Evolutionary conservation across 2,113 vertebrate genomes (phyloP).

Genomic region (Gnathonemus echidnorhynchus): DNA sequence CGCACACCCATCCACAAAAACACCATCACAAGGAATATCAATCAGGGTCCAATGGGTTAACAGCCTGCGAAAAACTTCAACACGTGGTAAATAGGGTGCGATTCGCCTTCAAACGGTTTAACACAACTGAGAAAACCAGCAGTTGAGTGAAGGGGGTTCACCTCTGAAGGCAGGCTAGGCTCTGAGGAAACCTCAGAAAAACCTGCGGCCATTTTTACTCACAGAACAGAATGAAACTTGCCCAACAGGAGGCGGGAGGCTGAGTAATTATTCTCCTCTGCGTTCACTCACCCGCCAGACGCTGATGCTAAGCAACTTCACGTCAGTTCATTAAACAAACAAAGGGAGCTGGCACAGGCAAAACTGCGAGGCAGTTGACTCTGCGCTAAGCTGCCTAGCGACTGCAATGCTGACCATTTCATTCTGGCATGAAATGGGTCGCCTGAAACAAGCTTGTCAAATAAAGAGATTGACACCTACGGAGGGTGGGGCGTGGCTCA

Average conservation of each 20-base stretch:
- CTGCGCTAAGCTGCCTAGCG: background rate
- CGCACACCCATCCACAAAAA: background rate
- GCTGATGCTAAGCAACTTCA: background rate
- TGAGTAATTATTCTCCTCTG: too few relatives aligned
- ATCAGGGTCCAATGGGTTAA: background rate
- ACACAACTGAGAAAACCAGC: background rate
- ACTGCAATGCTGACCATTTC: background rate
- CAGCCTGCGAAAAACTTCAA: background rate
- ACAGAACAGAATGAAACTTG: background rate
- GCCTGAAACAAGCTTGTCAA: background rate
- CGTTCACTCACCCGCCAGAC: background rate
- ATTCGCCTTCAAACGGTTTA: background rate
- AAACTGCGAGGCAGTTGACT: background rate
- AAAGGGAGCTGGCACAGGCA: background rate
- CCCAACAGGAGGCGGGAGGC: background rate
- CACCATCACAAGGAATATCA: background rate
- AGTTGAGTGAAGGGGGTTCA: background rate
- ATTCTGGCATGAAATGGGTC: background rate
- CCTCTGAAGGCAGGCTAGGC: background rate
- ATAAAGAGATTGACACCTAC: background rate
- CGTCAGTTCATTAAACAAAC: background rate
- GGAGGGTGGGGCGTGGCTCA: background rate
- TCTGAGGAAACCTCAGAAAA: background rate
- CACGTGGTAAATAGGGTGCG: background rate
- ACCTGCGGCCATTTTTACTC: background rate